Evolutionary conservation across 2,113 vertebrate genomes (phyloP).

Genomic region (Lophotis ruficrista): DNA sequence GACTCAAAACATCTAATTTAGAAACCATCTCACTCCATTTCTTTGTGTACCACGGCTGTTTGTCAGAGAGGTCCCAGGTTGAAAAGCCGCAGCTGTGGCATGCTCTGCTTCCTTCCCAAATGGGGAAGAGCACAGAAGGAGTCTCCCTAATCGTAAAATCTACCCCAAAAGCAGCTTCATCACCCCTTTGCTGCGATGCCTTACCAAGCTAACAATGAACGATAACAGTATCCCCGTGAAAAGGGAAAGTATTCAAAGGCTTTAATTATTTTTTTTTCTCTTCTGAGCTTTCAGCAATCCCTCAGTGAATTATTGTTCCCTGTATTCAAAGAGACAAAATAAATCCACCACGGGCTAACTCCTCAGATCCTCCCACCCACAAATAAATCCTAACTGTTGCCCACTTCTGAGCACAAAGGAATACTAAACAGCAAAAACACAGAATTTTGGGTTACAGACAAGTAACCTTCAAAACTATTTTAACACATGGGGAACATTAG

Average conservation of each 20-base stretch:
- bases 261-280: background rate
- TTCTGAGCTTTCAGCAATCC: background rate
- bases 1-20: background rate
- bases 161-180: background rate
- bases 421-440: background rate
- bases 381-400: background rate
- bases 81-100: background rate
- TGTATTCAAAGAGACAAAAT: background rate
- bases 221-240: background rate
- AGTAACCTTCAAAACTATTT: background rate
- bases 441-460: background rate
- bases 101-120: background rate
- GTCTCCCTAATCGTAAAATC: background rate
- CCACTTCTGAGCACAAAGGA: background rate
- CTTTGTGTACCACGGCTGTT: background rate
- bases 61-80: background rate
- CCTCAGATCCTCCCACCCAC: background rate
- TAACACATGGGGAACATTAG: background rate
- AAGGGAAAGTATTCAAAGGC: background rate
- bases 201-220: background rate
- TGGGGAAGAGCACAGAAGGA: background rate
- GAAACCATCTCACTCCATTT: background rate
- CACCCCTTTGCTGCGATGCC: fast-evolving
- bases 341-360: background rate
- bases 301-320: background rate